Evolutionary conservation across 2,888 invertebrate genomes (phyloP).

Genomic region (Hyposoter dolosus): DNA sequence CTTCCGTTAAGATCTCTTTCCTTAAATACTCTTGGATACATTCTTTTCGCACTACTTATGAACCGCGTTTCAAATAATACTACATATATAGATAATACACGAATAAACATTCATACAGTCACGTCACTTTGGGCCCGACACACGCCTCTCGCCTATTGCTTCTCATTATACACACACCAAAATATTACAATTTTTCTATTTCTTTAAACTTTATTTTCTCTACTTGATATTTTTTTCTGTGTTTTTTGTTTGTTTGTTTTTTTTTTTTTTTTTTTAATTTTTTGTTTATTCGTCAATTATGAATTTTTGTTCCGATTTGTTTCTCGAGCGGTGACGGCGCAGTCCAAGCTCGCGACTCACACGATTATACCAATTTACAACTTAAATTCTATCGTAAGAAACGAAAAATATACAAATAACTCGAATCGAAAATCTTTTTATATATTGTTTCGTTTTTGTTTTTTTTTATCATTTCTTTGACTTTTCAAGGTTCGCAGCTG

Average conservation of each 20-base stretch:
- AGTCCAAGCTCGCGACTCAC: constrained; percentile 64
- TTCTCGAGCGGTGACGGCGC: constrained; percentile 50
- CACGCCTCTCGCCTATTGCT: constrained; percentile 67
- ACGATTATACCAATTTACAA: constrained; percentile 70
- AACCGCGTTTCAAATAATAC: constrained; percentile 67
- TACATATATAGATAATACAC: constrained; percentile 58
- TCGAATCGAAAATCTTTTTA: constrained; percentile 56
- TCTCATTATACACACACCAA: constrained; percentile 65
- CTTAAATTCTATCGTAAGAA: constrained; percentile 67
- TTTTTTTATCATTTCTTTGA: constrained; percentile 3
- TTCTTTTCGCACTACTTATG: constrained; percentile 62
- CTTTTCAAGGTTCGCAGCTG: constrained; percentile 23
- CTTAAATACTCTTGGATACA: constrained; percentile 63
- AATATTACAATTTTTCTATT: constrained; percentile 46
- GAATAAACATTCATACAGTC: constrained; percentile 68
- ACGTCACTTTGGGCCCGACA: constrained; percentile 59
- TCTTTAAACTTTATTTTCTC: neutral
- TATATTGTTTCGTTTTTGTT: neutral
- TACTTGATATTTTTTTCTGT: neutral
- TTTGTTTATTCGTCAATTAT: neutral
- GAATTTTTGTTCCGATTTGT: constrained; percentile 8
- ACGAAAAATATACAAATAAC: constrained; percentile 68
- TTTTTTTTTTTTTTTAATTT: neutral
- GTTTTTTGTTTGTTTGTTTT: no score
- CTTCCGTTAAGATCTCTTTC: constrained; percentile 15